Evolutionary conservation across 1,140 invertebrate species (phyloP).

Genomic region (Stratiolaelaps scimitus): DNA sequence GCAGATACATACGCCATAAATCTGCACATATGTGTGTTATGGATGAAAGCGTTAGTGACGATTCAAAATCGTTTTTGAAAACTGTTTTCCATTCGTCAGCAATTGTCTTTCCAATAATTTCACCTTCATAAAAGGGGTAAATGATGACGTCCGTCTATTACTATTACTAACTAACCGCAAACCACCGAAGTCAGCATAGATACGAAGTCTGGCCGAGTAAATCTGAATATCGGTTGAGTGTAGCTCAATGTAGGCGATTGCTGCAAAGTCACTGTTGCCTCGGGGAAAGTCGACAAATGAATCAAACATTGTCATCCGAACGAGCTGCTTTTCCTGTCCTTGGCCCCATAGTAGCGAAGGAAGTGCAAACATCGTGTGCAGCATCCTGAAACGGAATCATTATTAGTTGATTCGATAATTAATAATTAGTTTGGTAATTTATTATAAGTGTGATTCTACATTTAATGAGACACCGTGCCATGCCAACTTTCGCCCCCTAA

Average conservation of each 20-base stretch:
- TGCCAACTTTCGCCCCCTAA: too few species aligned
- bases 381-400: neutral
- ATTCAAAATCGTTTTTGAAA: neutral
- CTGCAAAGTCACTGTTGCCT: neutral
- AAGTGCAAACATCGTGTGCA: neutral
- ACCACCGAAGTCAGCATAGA: slow-evolving; percentile 16
- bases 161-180: slow-evolving; percentile 1
- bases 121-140: too few species aligned
- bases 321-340: slow-evolving; percentile 4
- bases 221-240: neutral
- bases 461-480: too few species aligned
- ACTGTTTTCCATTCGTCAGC: neutral
- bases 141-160: neutral
- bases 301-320: slow-evolving; percentile 11
- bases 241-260: neutral
- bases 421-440: too few species aligned
- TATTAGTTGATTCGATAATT: too few species aligned
- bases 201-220: slow-evolving; percentile 19
- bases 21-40: too few species aligned
- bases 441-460: too few species aligned
- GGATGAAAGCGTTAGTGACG: too few species aligned
- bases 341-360: slow-evolving; percentile 1
- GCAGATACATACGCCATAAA: too few species aligned
- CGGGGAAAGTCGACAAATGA: neutral
- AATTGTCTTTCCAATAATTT: neutral